Evolutionary conservation across 2,113 vertebrate species (phyloP).

Genomic region (Phaethon lepturus): DNA sequence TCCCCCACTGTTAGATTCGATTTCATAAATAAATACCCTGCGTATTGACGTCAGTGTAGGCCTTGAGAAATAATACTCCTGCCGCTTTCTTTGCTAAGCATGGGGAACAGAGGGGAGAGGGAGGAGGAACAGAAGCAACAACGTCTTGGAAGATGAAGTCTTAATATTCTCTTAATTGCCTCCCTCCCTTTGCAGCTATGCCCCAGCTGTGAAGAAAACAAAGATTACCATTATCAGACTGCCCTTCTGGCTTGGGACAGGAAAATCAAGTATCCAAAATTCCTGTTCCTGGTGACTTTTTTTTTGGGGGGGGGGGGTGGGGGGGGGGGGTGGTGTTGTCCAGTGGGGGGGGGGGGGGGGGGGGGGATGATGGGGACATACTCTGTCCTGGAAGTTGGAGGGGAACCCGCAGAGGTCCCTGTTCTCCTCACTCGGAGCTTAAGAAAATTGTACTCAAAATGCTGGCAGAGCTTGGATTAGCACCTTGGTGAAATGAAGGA

Average conservation of each 20-base stretch:
- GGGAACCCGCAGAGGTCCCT: background rate
- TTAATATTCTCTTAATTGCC: conserved; percentile 35
- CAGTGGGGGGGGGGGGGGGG: too few relatives aligned
- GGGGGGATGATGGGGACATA: background rate
- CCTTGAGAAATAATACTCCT: conserved; percentile 69
- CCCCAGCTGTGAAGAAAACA: conserved; percentile 4
- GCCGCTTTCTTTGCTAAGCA: conserved; percentile 8
- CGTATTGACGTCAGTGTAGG: conserved; percentile 56
- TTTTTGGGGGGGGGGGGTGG: too few relatives aligned
- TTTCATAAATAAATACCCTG: conserved; percentile 69
- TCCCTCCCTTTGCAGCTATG: conserved; percentile 20
- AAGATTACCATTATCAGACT: conserved; percentile 19
- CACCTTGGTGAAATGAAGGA: background rate
- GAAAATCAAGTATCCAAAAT: background rate
- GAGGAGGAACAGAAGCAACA: conserved; percentile 59
- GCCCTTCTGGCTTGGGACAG: conserved; percentile 2
- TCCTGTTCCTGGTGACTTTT: background rate
- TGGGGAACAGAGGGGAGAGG: background rate
- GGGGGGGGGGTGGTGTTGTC: too few relatives aligned
- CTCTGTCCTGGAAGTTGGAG: background rate
- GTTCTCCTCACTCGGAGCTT: background rate
- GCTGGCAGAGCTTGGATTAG: background rate
- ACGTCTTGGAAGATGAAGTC: conserved; percentile 7
- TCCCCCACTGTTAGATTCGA: conserved; percentile 64
- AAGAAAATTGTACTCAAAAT: background rate